Evolutionary conservation across 2,888 invertebrate genomes (phyloP).

Genomic region (Thymelicus acteon): DNA sequence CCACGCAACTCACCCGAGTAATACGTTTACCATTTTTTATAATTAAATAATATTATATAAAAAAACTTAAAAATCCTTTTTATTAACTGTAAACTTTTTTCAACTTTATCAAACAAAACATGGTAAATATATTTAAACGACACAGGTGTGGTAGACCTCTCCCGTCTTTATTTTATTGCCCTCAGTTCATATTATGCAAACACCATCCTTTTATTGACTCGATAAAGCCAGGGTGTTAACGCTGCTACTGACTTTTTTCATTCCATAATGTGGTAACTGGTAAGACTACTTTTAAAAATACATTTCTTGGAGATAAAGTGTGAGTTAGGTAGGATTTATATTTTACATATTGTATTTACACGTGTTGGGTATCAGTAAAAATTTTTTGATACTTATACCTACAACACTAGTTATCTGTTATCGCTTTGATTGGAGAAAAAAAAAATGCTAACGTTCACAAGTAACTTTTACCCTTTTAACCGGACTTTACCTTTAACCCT

Average conservation of each 20-base stretch:
- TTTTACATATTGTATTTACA: too few relatives aligned
- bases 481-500: too few relatives aligned
- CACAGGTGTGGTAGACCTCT: constrained; percentile 39
- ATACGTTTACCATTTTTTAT: too few relatives aligned
- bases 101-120: background rate
- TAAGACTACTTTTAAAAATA: constrained; percentile 12
- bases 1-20: too few relatives aligned
- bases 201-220: constrained; percentile 52
- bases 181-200: constrained; percentile 49
- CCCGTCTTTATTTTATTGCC: constrained; percentile 47
- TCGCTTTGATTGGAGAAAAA: too few relatives aligned
- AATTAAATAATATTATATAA: too few relatives aligned
- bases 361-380: too few relatives aligned
- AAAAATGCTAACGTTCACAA: too few relatives aligned
- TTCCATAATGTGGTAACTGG: constrained; percentile 43
- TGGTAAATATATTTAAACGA: background rate
- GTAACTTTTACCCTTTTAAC: too few relatives aligned
- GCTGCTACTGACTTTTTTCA: constrained; percentile 46
- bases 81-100: background rate
- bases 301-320: background rate
- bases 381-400: too few relatives aligned
- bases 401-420: too few relatives aligned
- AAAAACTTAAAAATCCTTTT: too few relatives aligned
- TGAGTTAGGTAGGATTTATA: background rate
- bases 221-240: constrained; percentile 53